Percentiles rank a stretch among this genome's conserved stretches.
phyloP scores from a whole-genome alignment of 53 echinoderm and acorn worm genomes.

The Arbacia lixula region DNA sequence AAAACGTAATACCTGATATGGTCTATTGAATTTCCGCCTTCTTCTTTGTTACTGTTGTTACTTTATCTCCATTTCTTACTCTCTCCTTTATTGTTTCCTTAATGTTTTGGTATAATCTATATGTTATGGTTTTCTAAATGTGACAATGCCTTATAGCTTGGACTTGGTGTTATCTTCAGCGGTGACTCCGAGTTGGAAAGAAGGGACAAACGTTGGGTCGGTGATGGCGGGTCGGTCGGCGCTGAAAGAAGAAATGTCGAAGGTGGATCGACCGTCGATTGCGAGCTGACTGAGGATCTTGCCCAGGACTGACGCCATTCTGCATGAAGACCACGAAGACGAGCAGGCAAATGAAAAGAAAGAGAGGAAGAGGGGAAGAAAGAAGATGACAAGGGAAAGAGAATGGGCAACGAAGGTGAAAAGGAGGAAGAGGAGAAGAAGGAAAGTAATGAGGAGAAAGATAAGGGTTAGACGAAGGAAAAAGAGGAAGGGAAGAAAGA shows the following conservation, averaged over 20 bases:
- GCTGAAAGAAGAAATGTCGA: constrained; percentile 69
- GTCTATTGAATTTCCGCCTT: no score
- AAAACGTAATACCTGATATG: no score
- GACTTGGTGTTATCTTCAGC: neutral
- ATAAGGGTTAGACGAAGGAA: no score
- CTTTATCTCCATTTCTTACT: no score
- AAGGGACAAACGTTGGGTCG: constrained; percentile 59
- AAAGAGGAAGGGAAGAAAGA: no score
- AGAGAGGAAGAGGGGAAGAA: neutral
- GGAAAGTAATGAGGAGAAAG: no score
- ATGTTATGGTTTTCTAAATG: neutral
- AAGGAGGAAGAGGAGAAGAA: no score
- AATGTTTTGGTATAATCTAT: neutral
- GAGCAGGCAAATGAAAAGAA: no score
- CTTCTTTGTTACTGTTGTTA: no score
- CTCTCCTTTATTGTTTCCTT: no score
- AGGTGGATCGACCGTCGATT: constrained; percentile 66
- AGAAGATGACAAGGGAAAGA: neutral
- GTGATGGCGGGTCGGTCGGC: constrained; percentile 75
- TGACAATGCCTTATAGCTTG: constrained; percentile 1
- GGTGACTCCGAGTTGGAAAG: constrained; percentile 7
- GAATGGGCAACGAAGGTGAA: no score
- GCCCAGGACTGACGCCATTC: constrained; percentile 68
- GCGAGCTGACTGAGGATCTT: constrained; percentile 77
- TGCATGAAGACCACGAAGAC: no score